Percentiles rank a stretch among this genome's conserved stretches.
Conservation (phyloP, 2,113 vertebrate genomes). For the Gavialis gangeticus region DNA sequence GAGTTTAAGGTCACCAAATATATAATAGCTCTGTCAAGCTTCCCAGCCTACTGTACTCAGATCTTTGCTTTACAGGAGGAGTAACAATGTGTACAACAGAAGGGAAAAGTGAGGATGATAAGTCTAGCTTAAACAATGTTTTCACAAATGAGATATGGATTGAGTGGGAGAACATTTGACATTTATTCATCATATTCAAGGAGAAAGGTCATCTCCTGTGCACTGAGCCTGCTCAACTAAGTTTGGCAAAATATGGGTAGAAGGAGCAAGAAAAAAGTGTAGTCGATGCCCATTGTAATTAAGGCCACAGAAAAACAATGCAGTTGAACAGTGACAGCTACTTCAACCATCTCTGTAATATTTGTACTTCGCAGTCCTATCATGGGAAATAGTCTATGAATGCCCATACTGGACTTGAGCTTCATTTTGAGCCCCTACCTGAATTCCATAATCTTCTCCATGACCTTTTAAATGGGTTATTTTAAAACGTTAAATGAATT, state of each 20-base stretch:
- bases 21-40: slow-evolving; percentile 57
- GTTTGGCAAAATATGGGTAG: background rate
- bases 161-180: background rate
- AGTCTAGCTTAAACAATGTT: slow-evolving; percentile 21
- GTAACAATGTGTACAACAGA: slow-evolving; percentile 43
- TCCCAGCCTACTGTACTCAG: slow-evolving; percentile 61
- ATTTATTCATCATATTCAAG: background rate
- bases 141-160: slow-evolving; percentile 44
- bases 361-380: background rate
- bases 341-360: background rate
- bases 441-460: too few relatives aligned
- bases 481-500: too few relatives aligned
- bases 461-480: too few relatives aligned
- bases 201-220: too few relatives aligned
- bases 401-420: background rate
- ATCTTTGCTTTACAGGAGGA: slow-evolving; percentile 42
- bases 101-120: slow-evolving; percentile 25
- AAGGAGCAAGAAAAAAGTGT: background rate
- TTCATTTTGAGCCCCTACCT: too few relatives aligned
- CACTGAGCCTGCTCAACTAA: background rate
- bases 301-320: background rate
- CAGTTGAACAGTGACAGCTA: background rate
- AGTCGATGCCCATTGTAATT: background rate
- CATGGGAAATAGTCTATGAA: background rate
- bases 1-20: slow-evolving; percentile 15